phyloP scores from a whole-genome alignment of 2,797 vertebrate species.

The Spea hammondii region DNA sequence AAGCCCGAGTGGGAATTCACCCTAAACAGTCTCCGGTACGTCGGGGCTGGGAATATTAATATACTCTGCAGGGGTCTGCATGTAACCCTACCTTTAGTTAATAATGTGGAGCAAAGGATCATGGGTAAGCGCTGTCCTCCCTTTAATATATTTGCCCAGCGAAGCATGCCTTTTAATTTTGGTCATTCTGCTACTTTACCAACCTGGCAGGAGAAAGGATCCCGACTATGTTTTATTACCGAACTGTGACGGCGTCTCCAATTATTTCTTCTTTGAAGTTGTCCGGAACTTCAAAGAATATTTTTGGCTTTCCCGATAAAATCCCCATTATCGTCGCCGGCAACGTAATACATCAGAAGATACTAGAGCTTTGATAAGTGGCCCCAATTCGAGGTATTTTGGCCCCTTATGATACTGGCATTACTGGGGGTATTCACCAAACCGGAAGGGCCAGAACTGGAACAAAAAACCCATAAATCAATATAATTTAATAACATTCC shows the following conservation, averaged over 20 bases:
- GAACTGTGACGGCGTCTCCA: background rate
- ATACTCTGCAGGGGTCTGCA: background rate
- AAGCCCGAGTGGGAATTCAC: constrained; percentile 5
- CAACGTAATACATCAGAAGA: too few species aligned
- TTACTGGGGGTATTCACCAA: too few species aligned
- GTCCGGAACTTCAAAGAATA: background rate
- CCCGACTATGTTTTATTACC: background rate
- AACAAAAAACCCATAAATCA: too few species aligned
- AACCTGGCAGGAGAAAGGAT: background rate
- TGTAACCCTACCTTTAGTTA: constrained; percentile 10
- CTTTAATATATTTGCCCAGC: background rate
- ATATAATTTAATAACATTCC: too few species aligned
- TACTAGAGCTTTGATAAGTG: too few species aligned
- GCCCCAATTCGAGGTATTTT: too few species aligned
- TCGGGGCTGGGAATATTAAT: background rate
- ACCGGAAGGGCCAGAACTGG: too few species aligned
- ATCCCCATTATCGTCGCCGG: too few species aligned
- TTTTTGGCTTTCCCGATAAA: background rate
- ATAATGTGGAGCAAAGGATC: background rate
- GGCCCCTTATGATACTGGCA: too few species aligned
- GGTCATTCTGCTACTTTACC: background rate
- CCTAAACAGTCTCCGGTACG: background rate
- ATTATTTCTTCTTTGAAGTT: background rate
- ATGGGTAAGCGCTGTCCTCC: background rate
- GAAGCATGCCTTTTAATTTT: background rate